A percentile compares a stretch with the other conserved stretches of the same genome.
Conservation (phyloP, 2,113 vertebrate species). For the Leptosomus discolor region DNA sequence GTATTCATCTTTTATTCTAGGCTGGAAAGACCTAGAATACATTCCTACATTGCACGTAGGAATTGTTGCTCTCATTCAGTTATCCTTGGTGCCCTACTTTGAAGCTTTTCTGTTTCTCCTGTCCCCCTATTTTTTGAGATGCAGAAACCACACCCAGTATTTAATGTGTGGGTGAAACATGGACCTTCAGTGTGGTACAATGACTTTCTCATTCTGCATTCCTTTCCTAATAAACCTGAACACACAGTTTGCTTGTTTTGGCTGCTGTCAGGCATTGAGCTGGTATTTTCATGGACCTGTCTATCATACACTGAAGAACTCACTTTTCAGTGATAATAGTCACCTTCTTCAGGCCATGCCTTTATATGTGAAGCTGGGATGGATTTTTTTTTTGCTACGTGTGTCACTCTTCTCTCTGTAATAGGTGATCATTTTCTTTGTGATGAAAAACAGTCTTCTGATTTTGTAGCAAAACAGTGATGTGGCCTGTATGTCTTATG, state of each 20-base stretch:
- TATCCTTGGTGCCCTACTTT: not conserved
- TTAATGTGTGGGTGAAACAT: not conserved
- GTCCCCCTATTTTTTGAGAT: not conserved
- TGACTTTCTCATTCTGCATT: not conserved
- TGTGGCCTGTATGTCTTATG: slow-evolving; percentile 8
- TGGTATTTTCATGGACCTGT: not conserved
- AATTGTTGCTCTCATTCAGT: not conserved
- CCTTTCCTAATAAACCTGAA: not conserved
- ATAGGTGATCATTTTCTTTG: slow-evolving; percentile 41
- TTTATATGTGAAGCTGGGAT: not conserved
- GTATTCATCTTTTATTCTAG: not conserved
- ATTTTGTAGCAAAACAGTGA: slow-evolving; percentile 36
- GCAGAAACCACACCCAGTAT: not conserved
- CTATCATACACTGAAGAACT: not conserved
- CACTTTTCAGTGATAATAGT: not conserved
- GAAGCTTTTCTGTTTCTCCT: not conserved
- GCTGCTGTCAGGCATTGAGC: not conserved
- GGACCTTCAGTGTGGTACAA: not conserved
- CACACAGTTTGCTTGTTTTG: not conserved
- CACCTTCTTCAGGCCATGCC: not conserved
- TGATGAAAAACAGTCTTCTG: slow-evolving; percentile 25
- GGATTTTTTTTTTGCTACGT: not conserved
- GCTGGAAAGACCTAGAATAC: rapidly evolving
- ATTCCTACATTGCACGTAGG: not conserved
- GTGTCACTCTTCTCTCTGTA: slow-evolving; percentile 41